Conservation (phyloP, 2,113 vertebrate genomes). For the Ranitomeya variabilis region DNA sequence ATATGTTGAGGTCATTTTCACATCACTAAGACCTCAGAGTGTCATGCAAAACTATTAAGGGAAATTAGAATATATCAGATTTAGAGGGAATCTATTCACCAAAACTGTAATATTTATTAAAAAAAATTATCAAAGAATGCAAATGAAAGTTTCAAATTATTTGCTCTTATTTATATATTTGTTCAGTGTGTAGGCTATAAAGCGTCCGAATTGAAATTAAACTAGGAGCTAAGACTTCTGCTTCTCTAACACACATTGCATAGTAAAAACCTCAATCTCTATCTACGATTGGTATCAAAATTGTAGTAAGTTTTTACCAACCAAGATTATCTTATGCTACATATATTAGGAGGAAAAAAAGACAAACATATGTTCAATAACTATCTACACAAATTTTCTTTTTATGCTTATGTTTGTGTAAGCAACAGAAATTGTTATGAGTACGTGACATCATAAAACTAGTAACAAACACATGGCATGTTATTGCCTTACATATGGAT, state of each 20-base stretch:
- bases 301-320: not conserved
- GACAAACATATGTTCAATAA: not conserved
- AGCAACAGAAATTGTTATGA: not conserved
- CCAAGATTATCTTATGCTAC: not conserved
- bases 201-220: not conserved
- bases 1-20: no score
- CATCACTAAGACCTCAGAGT: no score
- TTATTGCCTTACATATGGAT: conserved; percentile 4
- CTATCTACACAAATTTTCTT: not conserved
- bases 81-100: no score
- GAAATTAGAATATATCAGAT: no score
- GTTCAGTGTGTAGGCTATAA: not conserved
- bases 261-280: no score
- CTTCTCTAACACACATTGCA: no score
- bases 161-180: no score
- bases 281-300: not conserved
- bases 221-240: not conserved
- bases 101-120: no score
- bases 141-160: no score
- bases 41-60: no score
- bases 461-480: not conserved
- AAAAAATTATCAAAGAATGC: no score
- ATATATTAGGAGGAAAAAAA: not conserved
- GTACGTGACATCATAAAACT: not conserved
- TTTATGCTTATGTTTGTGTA: not conserved